Evolutionary conservation across 2,888 invertebrate species (phyloP).

Genomic region (Carabus problematicus): DNA sequence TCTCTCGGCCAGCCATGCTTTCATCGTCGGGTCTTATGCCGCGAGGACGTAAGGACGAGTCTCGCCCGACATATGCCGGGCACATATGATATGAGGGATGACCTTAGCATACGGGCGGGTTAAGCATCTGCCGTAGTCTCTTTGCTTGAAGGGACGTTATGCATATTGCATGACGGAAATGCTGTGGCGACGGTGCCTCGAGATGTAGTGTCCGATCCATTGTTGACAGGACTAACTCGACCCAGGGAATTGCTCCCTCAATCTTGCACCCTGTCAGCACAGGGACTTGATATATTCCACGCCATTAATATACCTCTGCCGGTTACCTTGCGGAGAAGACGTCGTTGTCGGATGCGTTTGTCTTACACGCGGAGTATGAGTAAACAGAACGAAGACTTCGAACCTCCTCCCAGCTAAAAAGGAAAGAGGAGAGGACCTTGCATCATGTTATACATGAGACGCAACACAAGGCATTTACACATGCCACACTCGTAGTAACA

Average conservation of each 20-base stretch:
- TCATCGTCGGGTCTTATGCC: not conserved
- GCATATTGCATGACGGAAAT: conserved; percentile 42
- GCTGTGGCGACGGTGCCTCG: conserved; percentile 32
- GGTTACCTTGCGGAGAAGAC: conserved; percentile 26
- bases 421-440: too few relatives aligned
- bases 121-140: conserved; percentile 1
- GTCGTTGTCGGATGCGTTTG: not conserved
- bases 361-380: too few relatives aligned
- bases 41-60: not conserved
- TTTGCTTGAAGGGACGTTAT: conserved; percentile 30
- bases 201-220: conserved; percentile 33
- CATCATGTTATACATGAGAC: too few relatives aligned
- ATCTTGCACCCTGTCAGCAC: conserved; percentile 35
- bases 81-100: conserved; percentile 34
- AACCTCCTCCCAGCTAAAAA: too few relatives aligned
- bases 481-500: too few relatives aligned
- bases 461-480: too few relatives aligned
- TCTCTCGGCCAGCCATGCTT: conserved; percentile 7
- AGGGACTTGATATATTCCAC: conserved; percentile 31
- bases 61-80: conserved; percentile 13
- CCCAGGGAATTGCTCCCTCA: conserved; percentile 32
- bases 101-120: conserved; percentile 26
- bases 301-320: conserved; percentile 34
- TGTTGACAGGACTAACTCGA: conserved; percentile 5
- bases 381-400: too few relatives aligned